phyloP scores from a whole-genome alignment of 2,113 vertebrate genomes.

The Mormyrus lacerda region DNA sequence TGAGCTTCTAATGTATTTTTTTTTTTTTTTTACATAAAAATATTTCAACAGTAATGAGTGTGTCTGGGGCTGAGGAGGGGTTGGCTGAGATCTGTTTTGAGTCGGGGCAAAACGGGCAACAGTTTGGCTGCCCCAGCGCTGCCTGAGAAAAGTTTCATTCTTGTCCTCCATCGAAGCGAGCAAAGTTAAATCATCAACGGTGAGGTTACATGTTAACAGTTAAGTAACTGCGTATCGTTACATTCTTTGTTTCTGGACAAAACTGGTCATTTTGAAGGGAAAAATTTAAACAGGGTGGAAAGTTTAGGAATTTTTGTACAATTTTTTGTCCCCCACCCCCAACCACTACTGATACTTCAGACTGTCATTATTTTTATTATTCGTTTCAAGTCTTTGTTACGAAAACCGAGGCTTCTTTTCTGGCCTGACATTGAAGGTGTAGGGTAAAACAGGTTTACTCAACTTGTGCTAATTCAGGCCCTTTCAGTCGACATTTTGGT shows the following conservation, averaged over 20 bases:
- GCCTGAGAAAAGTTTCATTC: background rate
- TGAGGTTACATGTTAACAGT: background rate
- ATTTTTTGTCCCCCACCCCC: background rate
- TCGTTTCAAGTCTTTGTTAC: background rate
- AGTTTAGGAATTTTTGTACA: background rate
- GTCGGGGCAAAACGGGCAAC: background rate
- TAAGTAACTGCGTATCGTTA: background rate
- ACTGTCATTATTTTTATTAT: background rate
- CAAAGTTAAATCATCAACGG: background rate
- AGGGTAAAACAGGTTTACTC: background rate
- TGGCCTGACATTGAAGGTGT: background rate
- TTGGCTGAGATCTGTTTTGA: background rate
- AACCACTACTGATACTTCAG: background rate
- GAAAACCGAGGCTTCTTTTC: background rate
- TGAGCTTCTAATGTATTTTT: background rate
- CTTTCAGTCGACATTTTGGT: background rate
- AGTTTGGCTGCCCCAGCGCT: background rate
- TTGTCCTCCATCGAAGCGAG: background rate
- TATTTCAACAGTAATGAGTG: constrained; percentile 6
- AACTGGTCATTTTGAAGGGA: background rate
- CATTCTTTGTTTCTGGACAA: background rate
- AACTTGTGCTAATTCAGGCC: constrained; percentile 6
- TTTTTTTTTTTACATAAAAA: background rate
- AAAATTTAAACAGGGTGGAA: background rate
- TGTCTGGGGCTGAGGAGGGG: background rate